Percentiles rank a stretch among this genome's conserved stretches.
These are phyloP conservation scores for Lepidurus couesii DNA, from an alignment of 1,140 invertebrate genomes.

Conservation along the genomic window DNA sequence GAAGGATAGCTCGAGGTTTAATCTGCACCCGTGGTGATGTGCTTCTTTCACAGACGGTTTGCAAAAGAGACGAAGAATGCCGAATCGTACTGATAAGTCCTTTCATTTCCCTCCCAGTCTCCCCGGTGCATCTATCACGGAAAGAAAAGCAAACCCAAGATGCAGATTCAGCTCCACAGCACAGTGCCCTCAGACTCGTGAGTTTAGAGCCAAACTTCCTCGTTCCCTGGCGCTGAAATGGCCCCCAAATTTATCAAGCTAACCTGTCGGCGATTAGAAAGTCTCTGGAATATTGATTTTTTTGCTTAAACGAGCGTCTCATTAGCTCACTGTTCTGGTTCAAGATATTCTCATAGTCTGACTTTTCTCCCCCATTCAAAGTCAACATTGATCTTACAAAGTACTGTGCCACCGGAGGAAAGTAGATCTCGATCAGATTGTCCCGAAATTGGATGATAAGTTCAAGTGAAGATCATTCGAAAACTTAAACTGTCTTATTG, in stretches of 20 bases:
- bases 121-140: not conserved
- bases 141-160: not conserved
- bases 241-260: not conserved
- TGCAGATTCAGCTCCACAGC: not conserved
- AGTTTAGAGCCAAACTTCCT: not conserved
- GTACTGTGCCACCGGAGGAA: not conserved
- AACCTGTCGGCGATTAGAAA: not conserved
- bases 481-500: too few relatives aligned
- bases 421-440: not conserved
- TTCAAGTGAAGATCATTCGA: too few relatives aligned
- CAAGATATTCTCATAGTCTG: not conserved
- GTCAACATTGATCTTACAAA: not conserved
- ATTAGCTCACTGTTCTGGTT: not conserved
- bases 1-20: not conserved
- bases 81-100: constrained; percentile 9
- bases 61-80: constrained; percentile 14
- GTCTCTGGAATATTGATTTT: not conserved
- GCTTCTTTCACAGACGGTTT: not conserved
- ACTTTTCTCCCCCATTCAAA: not conserved
- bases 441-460: too few relatives aligned
- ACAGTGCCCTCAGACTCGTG: not conserved
- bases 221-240: not conserved
- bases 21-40: not conserved
- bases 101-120: not conserved
- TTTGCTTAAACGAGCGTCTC: constrained; percentile 6